phyloP scores from a whole-genome alignment of 1,140 invertebrate species.

The Macrobrachium nipponense region DNA sequence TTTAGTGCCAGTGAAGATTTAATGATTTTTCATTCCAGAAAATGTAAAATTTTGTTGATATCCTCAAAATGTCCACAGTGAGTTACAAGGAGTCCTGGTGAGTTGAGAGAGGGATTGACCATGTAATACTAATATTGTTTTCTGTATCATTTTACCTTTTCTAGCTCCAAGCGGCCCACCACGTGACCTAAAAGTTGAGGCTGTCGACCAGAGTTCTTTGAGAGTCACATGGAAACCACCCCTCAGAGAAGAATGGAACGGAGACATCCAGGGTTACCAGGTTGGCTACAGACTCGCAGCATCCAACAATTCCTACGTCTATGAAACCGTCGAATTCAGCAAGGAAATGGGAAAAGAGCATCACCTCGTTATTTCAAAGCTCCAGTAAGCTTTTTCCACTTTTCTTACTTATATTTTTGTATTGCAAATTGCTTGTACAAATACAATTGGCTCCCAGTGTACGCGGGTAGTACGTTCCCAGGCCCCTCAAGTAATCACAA shows the following conservation, averaged over 20 bases:
- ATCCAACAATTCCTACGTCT: conserved; percentile 90
- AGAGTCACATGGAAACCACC: conserved; percentile 95
- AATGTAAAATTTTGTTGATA: too few species aligned
- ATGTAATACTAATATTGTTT: not conserved
- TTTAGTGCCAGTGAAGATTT: too few species aligned
- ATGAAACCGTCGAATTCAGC: conserved; percentile 91
- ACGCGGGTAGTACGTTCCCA: too few species aligned
- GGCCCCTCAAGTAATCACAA: too few species aligned
- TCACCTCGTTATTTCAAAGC: conserved; percentile 80
- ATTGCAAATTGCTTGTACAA: too few species aligned
- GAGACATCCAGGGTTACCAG: conserved; percentile 78
- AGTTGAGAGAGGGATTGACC: not conserved
- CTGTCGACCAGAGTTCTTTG: conserved; percentile 91
- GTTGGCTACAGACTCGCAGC: conserved; percentile 90
- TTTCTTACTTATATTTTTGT: too few species aligned
- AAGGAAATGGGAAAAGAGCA: conserved; percentile 92
- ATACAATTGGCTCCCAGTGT: too few species aligned
- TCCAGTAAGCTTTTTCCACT: conserved; percentile 74
- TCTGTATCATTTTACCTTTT: conserved; percentile 35
- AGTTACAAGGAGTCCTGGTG: too few species aligned
- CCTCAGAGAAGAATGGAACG: conserved; percentile 89
- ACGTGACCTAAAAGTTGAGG: conserved; percentile 82
- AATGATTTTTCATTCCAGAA: too few species aligned
- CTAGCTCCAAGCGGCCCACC: conserved; percentile 82
- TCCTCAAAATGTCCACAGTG: too few species aligned